Base-by-base conservation (phyloP, 53 echinoderm and acorn worm species). In the Glandiceps talaboti region DNA sequence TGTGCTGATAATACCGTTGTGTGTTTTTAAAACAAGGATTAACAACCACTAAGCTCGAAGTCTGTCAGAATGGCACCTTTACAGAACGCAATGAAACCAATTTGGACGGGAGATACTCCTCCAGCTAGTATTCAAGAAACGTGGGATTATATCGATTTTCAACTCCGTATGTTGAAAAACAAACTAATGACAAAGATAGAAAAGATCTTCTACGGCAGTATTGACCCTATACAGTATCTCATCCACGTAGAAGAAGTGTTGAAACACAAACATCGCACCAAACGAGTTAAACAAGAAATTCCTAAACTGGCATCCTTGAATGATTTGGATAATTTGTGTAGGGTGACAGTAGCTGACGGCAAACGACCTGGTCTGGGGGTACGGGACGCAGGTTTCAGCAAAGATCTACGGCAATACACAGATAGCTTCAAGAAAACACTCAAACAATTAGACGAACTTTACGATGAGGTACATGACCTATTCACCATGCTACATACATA, bases 201-300 rank as follows among this genome's bases (percentile, higher is more conserved):
- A 73, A 94, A 92, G 31, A 76, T 77, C 32, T 94, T 94, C 80
- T 94, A 90, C 82, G 94, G 94, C 1, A 88, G 92, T 14, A 90
- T 92, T 78, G 90, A 94, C 29, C 83, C 94, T 0, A 94, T 94
- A 33, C 95, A 94, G 75, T 94, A 90, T 74, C 75, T 94, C 29
- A 87, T 92, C 26, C 95, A 94, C 29, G 82, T 94, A 31, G 95
- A 94, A 78, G 95, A 92, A 80, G 92, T 90, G 74, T 92, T 94
- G 33, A 94, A 94, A 80, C 92, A 88, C 81, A 94, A 94, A 72
- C 92, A 92, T n/a, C 86, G 92, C 0, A 86, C 90, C n/a, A 94
- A 90, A 32, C 76, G 92, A 20, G 84, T 94, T 77, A 92, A 92
- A 79, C 79, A 74, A 29, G 75, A 83, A 29, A 84, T 87, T 30